Conservation (phyloP, 2,888 invertebrate genomes). For the Amorpha juglandis region DNA sequence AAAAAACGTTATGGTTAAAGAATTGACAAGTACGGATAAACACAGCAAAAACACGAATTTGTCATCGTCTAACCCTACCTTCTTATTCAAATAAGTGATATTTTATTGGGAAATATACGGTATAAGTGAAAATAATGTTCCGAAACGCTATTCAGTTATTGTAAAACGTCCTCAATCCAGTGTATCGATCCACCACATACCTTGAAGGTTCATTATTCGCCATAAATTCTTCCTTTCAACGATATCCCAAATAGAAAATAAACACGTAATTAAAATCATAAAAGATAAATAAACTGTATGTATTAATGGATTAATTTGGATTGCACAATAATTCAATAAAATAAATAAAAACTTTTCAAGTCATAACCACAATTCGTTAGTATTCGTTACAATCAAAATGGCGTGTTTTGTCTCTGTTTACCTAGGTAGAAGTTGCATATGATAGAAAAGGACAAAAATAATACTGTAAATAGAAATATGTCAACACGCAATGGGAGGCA, state of each 20-base stretch:
- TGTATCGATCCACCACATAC: constrained; percentile 80
- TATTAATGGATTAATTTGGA: constrained; percentile 50
- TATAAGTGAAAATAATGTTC: constrained; percentile 5
- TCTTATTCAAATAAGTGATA: background rate
- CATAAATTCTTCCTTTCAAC: constrained; percentile 53
- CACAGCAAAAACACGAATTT: constrained; percentile 10
- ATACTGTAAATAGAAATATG: constrained; percentile 63
- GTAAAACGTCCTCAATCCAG: constrained; percentile 60
- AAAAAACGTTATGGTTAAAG: constrained; percentile 68
- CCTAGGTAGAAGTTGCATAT: constrained; percentile 2
- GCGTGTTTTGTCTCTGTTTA: constrained; percentile 50
- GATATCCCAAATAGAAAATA: constrained; percentile 38
- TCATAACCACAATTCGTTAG: constrained; percentile 79
- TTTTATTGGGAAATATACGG: background rate
- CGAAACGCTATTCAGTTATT: constrained; percentile 3
- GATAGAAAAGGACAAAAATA: constrained; percentile 58
- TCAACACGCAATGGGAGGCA: constrained; percentile 50
- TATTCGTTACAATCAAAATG: constrained; percentile 81
- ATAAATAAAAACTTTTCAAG: constrained; percentile 67
- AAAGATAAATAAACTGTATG: constrained; percentile 45
- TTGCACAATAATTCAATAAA: constrained; percentile 63
- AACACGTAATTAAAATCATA: constrained; percentile 45
- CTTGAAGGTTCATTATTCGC: constrained; percentile 71
- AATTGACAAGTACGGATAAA: constrained; percentile 18
- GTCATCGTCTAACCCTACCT: constrained; percentile 8